Evolutionary conservation across 2,888 invertebrate genomes (phyloP), one percentile per base, ranked within the genome.

Genomic region (Eutolmus rufibarbis): DNA sequence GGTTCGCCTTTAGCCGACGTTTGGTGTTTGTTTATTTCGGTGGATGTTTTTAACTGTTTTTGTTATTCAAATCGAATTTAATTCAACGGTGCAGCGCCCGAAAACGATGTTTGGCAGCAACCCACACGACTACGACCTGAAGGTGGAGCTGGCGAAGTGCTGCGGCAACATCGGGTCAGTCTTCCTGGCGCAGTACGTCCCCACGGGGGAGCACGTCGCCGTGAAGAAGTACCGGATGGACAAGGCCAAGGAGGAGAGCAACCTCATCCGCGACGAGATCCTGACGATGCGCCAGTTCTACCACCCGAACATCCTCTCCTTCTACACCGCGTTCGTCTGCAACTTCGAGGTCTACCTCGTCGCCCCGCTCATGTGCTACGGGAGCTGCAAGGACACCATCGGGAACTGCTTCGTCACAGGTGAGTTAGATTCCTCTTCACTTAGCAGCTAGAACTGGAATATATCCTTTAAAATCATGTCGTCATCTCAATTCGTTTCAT

Each of bases 291-390:
- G 95, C 89, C 96, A 97, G 91, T 93, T 98, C 23, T 95, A 95
- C 89, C 97, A 98, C 92, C 94, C 95, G 4, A 96, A 97, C 92
- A 94, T 98, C 86, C 93, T 97, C 74, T 95, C 95, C 37, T 96
- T 96, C 91, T 93, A 95, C 89, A 95, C 95, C 46, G 95, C 96
- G 4, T 98, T 97, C 92, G 96, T 97, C 1, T 94, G 94, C 87
- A 95, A 95, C n/a, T 94, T 94, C 74, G 96, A 97, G 91, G 93
- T 98, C 46, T 97, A 96, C 92, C 94, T 96, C 7, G 95, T 97
- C 19, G 95, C 96, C 89, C 97, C 97, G 0, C 93, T 97, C 12
- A 96, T 97, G 96, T 96, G 95, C 37, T 97, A 95, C 91, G 97
- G 97, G 3, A 97, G 97, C 0, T 97, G 97, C 90, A 94, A 95